Base-by-base conservation (phyloP, 2,113 vertebrate species). In the Dasyurus viverrinus region DNA sequence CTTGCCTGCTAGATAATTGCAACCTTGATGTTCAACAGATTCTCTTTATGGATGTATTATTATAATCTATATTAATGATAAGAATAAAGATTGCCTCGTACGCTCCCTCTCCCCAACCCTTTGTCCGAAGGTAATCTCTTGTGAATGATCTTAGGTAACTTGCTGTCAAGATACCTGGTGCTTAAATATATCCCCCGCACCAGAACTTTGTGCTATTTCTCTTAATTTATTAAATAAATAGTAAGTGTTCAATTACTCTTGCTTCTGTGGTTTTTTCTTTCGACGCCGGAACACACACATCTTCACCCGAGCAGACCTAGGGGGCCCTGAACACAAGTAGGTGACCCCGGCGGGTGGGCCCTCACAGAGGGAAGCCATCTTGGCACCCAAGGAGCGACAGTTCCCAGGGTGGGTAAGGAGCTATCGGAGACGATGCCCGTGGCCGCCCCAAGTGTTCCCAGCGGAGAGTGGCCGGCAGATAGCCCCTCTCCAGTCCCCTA, bases 161-260 rank as follows among this genome's bases (percentile, higher is more conserved):
- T 84, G 68, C n/a, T 42, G 16, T 42, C 68, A 42, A 42, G 36
- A 84, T 84, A 42, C 68, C 36, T 84, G 68, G 68, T 84, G 68
- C 68, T n/a, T 84, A 84, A 7, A 23, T 84, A 22, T 42, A 97
- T 96, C 96, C 95, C 97, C 95, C 93, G 96, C 95, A 97, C 97
- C 97, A 98, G 97, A 97, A 96, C 97, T 98, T 98, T 98, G 97
- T 97, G 97, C 98, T 96, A 97, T 97, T 98, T 97, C 97, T 98
- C 98, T 97, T 98, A 97, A 98, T 97, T 98, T 98, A 98, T 98
- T 98, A 97, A 97, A 98, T 94, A 90, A 95, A 97, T 93, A 97
- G 95, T 97, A 95, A 97, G 97, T 96, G 91, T 98, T 97, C 98
- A 97, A 94, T 96, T 30, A 95, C 89, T 98, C 92, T 95, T 95